Conservation (phyloP, 2,888 invertebrate species). For the Drosophila maculinotata region DNA sequence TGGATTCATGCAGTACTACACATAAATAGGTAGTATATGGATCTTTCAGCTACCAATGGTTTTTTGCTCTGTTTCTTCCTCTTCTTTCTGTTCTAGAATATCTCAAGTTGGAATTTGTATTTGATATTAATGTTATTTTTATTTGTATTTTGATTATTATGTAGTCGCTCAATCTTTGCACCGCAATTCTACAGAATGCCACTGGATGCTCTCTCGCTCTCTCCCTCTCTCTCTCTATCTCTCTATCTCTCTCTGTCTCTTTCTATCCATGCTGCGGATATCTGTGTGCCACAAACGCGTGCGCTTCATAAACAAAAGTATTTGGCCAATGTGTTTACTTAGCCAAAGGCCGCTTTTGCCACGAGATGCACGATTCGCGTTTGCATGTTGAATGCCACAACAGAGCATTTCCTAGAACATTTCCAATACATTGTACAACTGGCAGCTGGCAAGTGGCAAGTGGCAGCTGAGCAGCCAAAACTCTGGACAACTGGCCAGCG, state of each 20-base stretch:
- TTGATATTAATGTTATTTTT: conserved; percentile 25
- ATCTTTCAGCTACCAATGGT: neutral
- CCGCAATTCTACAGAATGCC: conserved; percentile 31
- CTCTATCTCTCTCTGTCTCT: neutral
- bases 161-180: neutral
- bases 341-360: conserved; percentile 28
- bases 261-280: neutral
- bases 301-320: conserved; percentile 22
- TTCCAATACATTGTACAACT: conserved; percentile 32
- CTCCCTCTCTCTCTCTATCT: neutral
- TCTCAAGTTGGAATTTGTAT: conserved; percentile 13
- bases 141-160: neutral
- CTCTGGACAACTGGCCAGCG: conserved; percentile 45
- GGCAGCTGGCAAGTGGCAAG: conserved; percentile 41
- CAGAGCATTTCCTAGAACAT: conserved; percentile 59
- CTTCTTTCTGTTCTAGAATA: neutral
- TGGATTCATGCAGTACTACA: no score
- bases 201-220: conserved; percentile 5
- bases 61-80: neutral
- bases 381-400: conserved; percentile 43
- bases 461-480: conserved; percentile 29
- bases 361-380: conserved; percentile 39
- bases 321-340: conserved; percentile 31
- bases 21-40: no score
- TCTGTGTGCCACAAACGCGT: conserved; percentile 9